Evolutionary conservation across 1,140 invertebrate genomes (phyloP), one percentile per base, ranked within the genome.

Genomic region (Fragariocoptes setiger): DNA sequence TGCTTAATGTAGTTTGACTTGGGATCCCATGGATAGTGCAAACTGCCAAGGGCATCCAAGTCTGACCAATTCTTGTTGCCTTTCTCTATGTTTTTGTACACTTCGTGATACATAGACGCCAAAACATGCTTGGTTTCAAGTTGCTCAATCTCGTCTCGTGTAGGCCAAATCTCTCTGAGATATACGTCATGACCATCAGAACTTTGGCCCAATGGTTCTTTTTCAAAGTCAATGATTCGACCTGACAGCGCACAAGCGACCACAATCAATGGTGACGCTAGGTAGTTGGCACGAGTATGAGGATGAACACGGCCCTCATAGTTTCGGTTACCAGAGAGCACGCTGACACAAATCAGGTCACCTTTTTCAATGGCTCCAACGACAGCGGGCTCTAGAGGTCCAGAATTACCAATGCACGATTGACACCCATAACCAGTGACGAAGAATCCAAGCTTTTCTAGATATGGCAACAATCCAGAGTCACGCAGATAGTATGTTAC

Each of bases 361-460:
- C 80, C 78, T 67, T 82, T 76, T 56, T 95, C 86, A 49, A 95
- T 92, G 2, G 77, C 79, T 51, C 82, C 76, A 0, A 71, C 71
- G 19, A 97, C 74, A 46, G 73, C 65, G 44, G 90, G 82, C 41
- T 80, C 74, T 4, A 97, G 66, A 0, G 83, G 83, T 12, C 88
- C 88, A 38, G 75, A 80, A 58, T 95, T 95, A 5, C 90, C 90
- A 48, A 97, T 97, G 57, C 88, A 95, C 0, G 86, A 95, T 85
- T 92, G 94, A 59, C 88, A 95, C 1, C 88, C 68, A 53, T 86
- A 92, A n/a, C 86, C 86, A 20, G 80, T 75, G 41, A 85, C 73
- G 51, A 82, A 68, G 58, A 94, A 97, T 5, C 86, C 88, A 12
- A 92, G 63, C 55, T 77, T 67, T 45, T 75, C 69, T 35, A 97